Percentiles rank a stretch among this genome's conserved stretches.
Conservation (phyloP, 2,113 vertebrate species). For the Pongo abelii region DNA sequence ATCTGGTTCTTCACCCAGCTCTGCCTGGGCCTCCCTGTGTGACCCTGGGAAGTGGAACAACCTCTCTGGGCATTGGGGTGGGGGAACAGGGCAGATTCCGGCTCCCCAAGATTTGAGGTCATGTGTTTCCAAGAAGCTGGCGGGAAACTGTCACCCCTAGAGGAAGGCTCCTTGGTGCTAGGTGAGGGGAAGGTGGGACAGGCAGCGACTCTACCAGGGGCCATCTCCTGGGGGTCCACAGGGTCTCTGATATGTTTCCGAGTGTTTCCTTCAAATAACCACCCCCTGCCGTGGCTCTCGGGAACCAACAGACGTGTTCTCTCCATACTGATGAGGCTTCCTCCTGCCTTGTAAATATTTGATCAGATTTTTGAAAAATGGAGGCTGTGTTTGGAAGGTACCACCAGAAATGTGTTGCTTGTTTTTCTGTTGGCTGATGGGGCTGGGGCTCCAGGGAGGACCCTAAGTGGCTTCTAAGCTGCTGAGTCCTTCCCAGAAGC, state of each 20-base stretch:
- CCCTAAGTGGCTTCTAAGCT: background rate
- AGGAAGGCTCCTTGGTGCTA: background rate
- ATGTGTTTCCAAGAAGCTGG: background rate
- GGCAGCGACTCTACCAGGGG: background rate
- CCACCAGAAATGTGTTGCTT: fast-evolving
- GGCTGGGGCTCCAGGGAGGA: background rate
- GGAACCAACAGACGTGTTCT: background rate
- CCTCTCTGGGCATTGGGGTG: background rate
- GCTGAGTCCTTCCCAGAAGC: background rate
- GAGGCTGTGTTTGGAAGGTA: background rate
- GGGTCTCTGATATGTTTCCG: background rate
- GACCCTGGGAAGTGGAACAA: too few species aligned
- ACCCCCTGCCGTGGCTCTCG: background rate
- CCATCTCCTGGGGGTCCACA: fast-evolving
- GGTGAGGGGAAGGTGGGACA: background rate
- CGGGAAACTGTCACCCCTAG: background rate
- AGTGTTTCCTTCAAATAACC: background rate
- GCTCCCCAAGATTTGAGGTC: background rate
- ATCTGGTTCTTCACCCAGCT: background rate
- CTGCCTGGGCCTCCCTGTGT: background rate
- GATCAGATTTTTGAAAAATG: slow-evolving; percentile 42
- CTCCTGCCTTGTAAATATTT: background rate
- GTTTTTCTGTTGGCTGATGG: fast-evolving
- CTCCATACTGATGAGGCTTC: background rate
- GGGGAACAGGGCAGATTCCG: too few species aligned